phyloP scores from a whole-genome alignment of 2,888 invertebrate genomes.

The Idaea biselata region DNA sequence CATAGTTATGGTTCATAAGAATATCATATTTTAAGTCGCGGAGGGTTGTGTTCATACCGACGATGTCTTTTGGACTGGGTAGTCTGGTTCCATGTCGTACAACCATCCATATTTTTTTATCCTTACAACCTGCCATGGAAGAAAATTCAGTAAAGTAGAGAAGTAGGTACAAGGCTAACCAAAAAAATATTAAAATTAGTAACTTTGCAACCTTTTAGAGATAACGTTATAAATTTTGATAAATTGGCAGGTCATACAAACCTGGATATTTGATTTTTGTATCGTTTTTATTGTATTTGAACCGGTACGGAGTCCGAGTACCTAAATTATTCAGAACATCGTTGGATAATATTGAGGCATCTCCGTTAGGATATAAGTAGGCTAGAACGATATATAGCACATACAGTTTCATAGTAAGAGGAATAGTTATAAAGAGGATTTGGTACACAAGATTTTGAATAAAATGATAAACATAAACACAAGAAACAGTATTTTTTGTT shows the following conservation, averaged over 20 bases:
- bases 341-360: constrained; percentile 28
- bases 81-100: constrained; percentile 89
- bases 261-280: constrained; percentile 81
- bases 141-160: neutral
- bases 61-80: constrained; percentile 82
- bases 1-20: constrained; percentile 66
- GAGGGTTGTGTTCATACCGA: constrained; percentile 74
- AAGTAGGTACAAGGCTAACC: neutral
- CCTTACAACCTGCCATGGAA: constrained; percentile 77
- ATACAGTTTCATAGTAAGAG: constrained; percentile 15
- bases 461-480: too few species aligned
- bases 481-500: too few species aligned
- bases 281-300: constrained; percentile 83
- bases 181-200: neutral
- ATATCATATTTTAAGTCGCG: constrained; percentile 77
- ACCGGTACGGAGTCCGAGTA: constrained; percentile 87
- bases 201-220: neutral
- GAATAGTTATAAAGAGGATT: neutral
- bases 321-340: constrained; percentile 76
- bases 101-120: constrained; percentile 87
- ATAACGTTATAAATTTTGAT: neutral
- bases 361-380: constrained; percentile 15
- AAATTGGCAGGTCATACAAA: constrained; percentile 45
- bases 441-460: neutral
- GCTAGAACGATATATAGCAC: constrained; percentile 17